Conservation (phyloP, 1,140 invertebrate genomes). For the Penaeus chinensis region DNA sequence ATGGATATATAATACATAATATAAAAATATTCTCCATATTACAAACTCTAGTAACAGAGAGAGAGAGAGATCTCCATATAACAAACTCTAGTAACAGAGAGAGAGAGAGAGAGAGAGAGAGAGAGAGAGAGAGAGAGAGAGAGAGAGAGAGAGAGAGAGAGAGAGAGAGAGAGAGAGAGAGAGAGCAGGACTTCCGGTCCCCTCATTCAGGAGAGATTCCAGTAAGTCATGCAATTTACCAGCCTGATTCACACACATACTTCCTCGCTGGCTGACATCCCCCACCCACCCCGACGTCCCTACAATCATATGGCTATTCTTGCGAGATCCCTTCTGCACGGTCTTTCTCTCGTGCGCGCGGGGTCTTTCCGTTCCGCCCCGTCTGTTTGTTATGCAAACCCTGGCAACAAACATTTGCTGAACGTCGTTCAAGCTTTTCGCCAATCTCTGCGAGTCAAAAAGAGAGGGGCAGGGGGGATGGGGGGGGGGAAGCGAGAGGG, state of each 20-base stretch:
- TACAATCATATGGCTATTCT: too few relatives aligned
- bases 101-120: constrained; percentile 8
- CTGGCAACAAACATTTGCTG: too few relatives aligned
- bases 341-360: too few relatives aligned
- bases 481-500: neutral
- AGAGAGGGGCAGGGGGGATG: neutral
- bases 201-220: neutral
- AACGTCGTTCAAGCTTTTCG: too few relatives aligned
- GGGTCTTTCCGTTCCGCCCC: too few relatives aligned
- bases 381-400: too few relatives aligned
- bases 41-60: constrained; percentile 21
- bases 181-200: neutral
- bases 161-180: neutral
- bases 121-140: constrained; percentile 11
- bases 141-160: neutral
- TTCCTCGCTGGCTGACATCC: too few relatives aligned
- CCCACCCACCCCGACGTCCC: too few relatives aligned
- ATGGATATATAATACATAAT: too few relatives aligned
- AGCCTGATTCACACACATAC: constrained; percentile 26
- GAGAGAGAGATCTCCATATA: constrained; percentile 17
- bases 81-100: constrained; percentile 7
- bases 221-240: constrained; percentile 38
- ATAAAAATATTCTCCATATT: neutral
- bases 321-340: too few relatives aligned
- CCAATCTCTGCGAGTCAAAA: neutral